Conservation (phyloP, 2,113 vertebrate species). For the Odontophorus gujanensis region DNA sequence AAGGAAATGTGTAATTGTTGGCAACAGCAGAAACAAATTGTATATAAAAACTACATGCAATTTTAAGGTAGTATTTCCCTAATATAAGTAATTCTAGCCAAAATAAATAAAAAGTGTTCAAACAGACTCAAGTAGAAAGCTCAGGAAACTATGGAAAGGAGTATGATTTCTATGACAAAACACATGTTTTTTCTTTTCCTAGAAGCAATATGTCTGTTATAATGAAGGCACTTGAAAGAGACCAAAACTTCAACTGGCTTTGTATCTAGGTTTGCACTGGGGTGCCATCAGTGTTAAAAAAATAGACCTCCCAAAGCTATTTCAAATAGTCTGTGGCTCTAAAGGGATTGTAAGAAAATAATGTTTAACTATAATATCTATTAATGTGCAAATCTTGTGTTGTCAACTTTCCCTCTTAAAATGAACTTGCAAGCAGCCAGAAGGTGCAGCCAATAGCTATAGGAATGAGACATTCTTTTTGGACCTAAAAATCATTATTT, state of each 20-base stretch:
- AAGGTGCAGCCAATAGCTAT: no score
- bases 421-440: neutral
- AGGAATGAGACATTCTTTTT: constrained; percentile 7
- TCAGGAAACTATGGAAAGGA: neutral
- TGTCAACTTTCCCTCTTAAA: neutral
- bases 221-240: neutral
- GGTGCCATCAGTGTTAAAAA: neutral
- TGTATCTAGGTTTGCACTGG: fast-evolving
- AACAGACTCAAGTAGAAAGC: neutral
- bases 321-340: neutral
- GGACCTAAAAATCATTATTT: constrained; percentile 54
- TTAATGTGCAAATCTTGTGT: neutral
- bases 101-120: neutral
- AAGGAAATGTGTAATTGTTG: constrained; percentile 47
- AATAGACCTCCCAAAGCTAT: neutral
- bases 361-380: neutral
- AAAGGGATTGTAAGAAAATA: neutral
- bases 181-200: neutral
- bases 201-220: fast-evolving
- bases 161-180: neutral
- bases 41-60: neutral
- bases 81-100: neutral
- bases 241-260: neutral
- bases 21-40: constrained; percentile 54
- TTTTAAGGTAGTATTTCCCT: constrained; percentile 5